Conservation (phyloP, 2,888 invertebrate genomes). For the Rhogogaster chlorosoma region DNA sequence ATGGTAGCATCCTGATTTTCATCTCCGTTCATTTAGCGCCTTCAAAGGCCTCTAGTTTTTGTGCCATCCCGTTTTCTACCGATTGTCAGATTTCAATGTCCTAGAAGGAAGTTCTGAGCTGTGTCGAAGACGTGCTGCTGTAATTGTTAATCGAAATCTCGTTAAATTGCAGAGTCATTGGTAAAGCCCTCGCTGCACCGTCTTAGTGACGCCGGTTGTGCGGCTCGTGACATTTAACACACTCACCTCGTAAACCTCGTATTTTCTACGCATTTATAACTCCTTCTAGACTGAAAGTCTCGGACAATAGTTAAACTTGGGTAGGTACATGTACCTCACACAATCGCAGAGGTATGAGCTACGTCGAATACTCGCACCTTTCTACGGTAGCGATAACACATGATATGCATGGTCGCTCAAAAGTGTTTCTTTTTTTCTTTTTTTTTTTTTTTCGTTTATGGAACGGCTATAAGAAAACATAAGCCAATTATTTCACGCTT, state of each 20-base stretch:
- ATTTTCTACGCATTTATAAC: slow-evolving; percentile 32
- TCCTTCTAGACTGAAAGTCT: neutral
- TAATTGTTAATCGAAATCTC: slow-evolving; percentile 5
- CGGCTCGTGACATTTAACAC: slow-evolving; percentile 17
- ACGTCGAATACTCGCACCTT: neutral
- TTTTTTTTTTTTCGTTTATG: neutral
- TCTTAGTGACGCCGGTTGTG: slow-evolving; percentile 6
- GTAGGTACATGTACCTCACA: neutral
- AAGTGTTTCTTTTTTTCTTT: neutral
- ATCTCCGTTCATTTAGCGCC: neutral
- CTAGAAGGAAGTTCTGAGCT: neutral
- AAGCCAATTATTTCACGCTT: neutral
- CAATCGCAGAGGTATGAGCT: neutral
- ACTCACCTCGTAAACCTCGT: slow-evolving; percentile 10
- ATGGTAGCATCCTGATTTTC: neutral
- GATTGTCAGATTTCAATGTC: neutral
- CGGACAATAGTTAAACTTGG: neutral
- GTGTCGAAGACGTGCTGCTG: neutral
- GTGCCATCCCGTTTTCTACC: neutral
- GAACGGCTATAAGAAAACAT: neutral
- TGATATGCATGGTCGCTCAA: neutral
- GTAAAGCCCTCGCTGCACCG: neutral
- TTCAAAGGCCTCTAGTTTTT: neutral
- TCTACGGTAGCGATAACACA: neutral
- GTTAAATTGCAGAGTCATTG: neutral